Conservation (phyloP, 2,888 invertebrate genomes). For the Litoditis marina region DNA sequence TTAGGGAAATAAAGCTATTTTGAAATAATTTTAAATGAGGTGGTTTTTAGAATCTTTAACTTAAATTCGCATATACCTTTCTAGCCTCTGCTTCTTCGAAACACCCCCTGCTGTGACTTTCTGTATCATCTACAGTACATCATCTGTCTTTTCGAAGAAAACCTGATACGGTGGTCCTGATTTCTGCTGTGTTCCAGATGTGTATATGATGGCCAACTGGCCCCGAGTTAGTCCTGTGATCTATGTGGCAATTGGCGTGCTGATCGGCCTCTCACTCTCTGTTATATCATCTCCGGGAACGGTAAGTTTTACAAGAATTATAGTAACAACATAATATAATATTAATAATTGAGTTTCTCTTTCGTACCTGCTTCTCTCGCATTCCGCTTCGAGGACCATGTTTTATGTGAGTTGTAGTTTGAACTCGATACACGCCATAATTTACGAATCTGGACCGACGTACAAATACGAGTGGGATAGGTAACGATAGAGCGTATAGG, state of each 20-base stretch:
- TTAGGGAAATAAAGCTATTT: too few relatives aligned
- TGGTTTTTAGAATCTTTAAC: too few relatives aligned
- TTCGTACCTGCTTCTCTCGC: too few relatives aligned
- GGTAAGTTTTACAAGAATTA: conserved; percentile 16
- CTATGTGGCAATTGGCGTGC: conserved; percentile 50
- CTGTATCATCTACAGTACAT: too few relatives aligned
- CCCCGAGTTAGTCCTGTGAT: conserved; percentile 42
- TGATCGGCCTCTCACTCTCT: conserved; percentile 52
- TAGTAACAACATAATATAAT: neutral
- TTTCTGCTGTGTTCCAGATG: conserved; percentile 22
- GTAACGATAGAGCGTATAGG: too few relatives aligned
- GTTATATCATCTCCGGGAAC: conserved; percentile 42
- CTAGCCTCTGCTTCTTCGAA: neutral
- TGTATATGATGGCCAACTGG: conserved; percentile 36
- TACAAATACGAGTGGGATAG: too few relatives aligned
- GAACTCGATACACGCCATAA: too few relatives aligned
- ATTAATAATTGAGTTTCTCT: too few relatives aligned
- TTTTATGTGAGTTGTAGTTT: too few relatives aligned
- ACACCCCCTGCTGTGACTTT: neutral
- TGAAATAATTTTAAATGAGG: too few relatives aligned
- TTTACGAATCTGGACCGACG: too few relatives aligned
- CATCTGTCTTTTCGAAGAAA: neutral
- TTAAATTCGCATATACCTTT: neutral
- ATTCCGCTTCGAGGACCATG: too few relatives aligned
- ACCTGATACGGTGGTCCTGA: neutral